Base-by-base conservation (phyloP, 2,113 vertebrate species). In the Casuarius casuarius region DNA sequence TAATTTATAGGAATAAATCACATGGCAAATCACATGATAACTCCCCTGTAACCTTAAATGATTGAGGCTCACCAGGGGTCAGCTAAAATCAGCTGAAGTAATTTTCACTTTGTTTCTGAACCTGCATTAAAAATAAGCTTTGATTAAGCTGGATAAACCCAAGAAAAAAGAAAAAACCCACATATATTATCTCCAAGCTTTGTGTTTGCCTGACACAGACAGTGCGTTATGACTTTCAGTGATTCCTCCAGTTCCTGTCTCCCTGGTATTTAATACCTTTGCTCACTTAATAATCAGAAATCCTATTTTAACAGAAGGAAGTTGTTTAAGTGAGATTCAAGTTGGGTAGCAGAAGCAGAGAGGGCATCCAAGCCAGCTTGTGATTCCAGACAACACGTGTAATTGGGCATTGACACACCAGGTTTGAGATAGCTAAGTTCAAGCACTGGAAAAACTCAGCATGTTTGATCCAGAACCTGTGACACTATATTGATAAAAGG, bases 1-100 rank as follows among this genome's bases (percentile, higher is more conserved):
- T 76, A 82, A 89, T 79, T 92, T 77, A 66, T 62, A 95, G 68
- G 58, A 76, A 83, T 76, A 91, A 90, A 93, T 85, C 91, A 87
- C 80, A 87, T 82, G 73, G 48, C 26, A 89, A 84, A 92, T 84
- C 73, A 92, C 2, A 4, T 74, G 91, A 38, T 76, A 70, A 49
- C 33, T 89, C 62, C 40, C 44, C 11, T 29, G 29, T 72, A 90
- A 65, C 26, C 77, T 84, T 68, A 82, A 87, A 87, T 49, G 80
- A 93, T 46, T 78, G 87, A 79, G 40, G 77, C 49, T 84, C 58
- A 62, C 52, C 2, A 21, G 2, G 23, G 80, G 77, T 85, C 74
- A 92, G 26, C 38, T 92, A 84, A 93, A 95, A 92, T 75, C 77
- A 89, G 74, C 40, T 66, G 49, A 92, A 91, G 66, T 66, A 66